These are phyloP conservation scores for Orius laevigatus DNA, from an alignment of 1,140 invertebrate species.

Conservation along the genomic window DNA sequence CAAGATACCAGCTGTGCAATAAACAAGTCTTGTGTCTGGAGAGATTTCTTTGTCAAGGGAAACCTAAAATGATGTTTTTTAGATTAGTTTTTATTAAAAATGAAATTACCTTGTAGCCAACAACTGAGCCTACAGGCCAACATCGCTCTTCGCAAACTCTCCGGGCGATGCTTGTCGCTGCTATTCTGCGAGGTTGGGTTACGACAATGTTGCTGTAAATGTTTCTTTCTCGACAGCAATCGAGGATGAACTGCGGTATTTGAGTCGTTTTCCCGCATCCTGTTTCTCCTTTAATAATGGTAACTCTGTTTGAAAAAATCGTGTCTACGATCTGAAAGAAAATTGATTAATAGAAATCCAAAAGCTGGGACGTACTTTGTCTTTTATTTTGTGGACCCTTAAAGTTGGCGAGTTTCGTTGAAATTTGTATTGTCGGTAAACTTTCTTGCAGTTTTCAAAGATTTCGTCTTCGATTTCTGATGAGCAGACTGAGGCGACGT, in stretches of 20 bases:
- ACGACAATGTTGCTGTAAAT: constrained; percentile 65
- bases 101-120: constrained; percentile 61
- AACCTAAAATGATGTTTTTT: constrained; percentile 38
- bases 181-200: constrained; percentile 73
- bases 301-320: constrained; percentile 36
- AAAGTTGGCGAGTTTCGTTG: too few relatives aligned
- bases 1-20: constrained; percentile 63
- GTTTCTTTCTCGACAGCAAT: constrained; percentile 41
- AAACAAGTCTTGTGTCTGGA: constrained; percentile 62
- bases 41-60: constrained; percentile 39
- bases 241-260: constrained; percentile 75
- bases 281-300: constrained; percentile 78
- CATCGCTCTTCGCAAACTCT: constrained; percentile 59
- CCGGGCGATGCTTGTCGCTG: constrained; percentile 64
- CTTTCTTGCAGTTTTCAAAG: too few relatives aligned
- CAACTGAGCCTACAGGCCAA: constrained; percentile 55
- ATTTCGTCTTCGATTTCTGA: too few relatives aligned
- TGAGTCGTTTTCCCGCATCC: constrained; percentile 68
- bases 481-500: too few relatives aligned
- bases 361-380: too few relatives aligned
- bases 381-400: too few relatives aligned
- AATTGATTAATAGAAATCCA: too few relatives aligned
- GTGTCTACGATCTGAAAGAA: too few relatives aligned
- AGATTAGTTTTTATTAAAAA: too few relatives aligned
- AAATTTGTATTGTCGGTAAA: too few relatives aligned